These are phyloP conservation scores for Drosophila pruinosa DNA, from an alignment of 1,140 invertebrate species.

Conservation along the genomic window DNA sequence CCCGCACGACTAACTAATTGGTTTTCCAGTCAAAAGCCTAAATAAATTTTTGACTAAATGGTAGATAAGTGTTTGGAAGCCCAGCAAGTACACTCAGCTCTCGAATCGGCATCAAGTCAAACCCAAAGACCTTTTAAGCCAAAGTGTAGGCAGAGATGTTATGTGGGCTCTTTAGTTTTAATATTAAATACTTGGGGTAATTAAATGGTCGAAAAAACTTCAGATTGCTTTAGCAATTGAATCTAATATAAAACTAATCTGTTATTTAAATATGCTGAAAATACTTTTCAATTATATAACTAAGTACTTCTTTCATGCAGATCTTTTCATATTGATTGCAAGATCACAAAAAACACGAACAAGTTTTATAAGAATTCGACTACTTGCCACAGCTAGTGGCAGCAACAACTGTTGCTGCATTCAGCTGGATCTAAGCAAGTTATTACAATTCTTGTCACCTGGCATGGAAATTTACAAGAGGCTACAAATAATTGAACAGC, in stretches of 20 bases:
- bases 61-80: conserved; percentile 58
- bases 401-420: not conserved
- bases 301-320: too few relatives aligned
- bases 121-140: not conserved
- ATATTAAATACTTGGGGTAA: not conserved
- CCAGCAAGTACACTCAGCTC: conserved; percentile 10
- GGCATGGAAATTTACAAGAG: conserved; percentile 65
- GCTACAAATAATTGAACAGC: conserved; percentile 77
- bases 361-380: not conserved
- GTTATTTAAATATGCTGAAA: not conserved
- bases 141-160: not conserved
- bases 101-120: not conserved
- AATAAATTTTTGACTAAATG: conserved; percentile 76
- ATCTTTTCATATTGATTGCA: not conserved
- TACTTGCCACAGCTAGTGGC: not conserved
- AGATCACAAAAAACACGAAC: not conserved
- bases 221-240: too few relatives aligned
- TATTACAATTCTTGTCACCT: conserved; percentile 79
- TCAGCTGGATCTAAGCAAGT: conserved; percentile 52
- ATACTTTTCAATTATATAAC: not conserved
- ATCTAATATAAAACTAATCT: too few relatives aligned
- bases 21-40: conserved; percentile 45
- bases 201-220: too few relatives aligned
- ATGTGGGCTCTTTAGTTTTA: not conserved
- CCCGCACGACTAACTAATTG: conserved; percentile 69